Evolutionary conservation across 2,888 invertebrate species (phyloP), one percentile per base, ranked within the genome.

Genomic region (Sepioteuthis lessoniana): DNA sequence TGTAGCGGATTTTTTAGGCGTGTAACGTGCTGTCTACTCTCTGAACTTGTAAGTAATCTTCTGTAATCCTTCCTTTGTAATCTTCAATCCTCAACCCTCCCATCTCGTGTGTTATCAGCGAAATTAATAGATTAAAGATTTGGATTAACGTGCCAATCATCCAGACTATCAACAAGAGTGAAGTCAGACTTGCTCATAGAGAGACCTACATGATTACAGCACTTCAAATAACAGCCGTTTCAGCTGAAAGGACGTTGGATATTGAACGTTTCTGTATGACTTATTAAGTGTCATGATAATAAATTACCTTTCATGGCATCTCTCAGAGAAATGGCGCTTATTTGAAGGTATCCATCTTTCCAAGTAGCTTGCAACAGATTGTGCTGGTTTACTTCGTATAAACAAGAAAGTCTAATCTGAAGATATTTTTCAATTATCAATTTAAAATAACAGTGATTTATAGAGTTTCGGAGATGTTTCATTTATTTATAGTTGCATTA

Each of bases 41-140:
- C 76, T 76, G n/a, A 13, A 76, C 76, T 16, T 76, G 76, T 16
- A 10, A 76, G n/a, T 76, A 76, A 76, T 76, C 76, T 2, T 35
- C n/a, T 35, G n/a, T 76, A 76, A 76, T 76, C 76, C 76, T n/a
- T 76, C 35, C 35, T 76, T 35, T n/a, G n/a, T 76, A 76, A 35
- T 76, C n/a, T 76, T n/a, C n/a, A 76, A 76, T 76, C n/a, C 76
- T 76, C n/a, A n/a, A 76, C 76, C 76, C n/a, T 76, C 76, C 76
- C 76, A 76, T 76, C n/a, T 3, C n/a, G n/a, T 76, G n/a, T 76
- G 76, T 76, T 76, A 76, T 76, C 76, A 76, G n/a, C 35, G 76
- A 76, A n/a, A 76, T 76, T 76, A 76, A 76, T n/a, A n/a, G 76
- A 76, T 76, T 76, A 76, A n/a, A 76, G 35, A 35, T 76, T 76